Conservation (phyloP, 2,888 invertebrate species). For the Lycophotia porphyrea region DNA sequence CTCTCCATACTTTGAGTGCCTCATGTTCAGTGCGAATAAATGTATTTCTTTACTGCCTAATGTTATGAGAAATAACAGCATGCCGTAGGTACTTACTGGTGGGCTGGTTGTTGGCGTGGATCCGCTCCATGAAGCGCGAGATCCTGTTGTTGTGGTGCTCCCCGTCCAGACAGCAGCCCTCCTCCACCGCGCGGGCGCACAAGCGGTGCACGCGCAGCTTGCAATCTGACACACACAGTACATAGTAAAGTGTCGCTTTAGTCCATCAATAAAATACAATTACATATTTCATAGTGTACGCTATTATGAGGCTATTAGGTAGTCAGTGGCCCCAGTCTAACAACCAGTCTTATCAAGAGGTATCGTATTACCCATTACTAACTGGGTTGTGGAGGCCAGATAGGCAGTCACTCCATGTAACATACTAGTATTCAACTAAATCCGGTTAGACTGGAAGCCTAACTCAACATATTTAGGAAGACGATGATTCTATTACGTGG, state of each 20-base stretch:
- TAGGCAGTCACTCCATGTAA: too few relatives aligned
- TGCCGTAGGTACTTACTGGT: conserved; percentile 57
- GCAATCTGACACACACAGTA: too few relatives aligned
- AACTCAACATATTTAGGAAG: too few relatives aligned
- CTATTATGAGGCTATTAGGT: not conserved
- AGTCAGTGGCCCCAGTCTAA: too few relatives aligned
- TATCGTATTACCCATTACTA: too few relatives aligned
- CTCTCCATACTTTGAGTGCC: not conserved
- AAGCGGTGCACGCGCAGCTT: conserved; percentile 96
- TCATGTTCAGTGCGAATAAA: not conserved
- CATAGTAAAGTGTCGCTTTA: not conserved
- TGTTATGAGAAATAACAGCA: too few relatives aligned
- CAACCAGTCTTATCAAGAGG: too few relatives aligned
- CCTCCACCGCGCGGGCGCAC: conserved; percentile 95
- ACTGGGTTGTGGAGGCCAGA: too few relatives aligned
- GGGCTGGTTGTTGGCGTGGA: conserved; percentile 77
- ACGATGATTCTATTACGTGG: too few relatives aligned
- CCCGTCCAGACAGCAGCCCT: conserved; percentile 94
- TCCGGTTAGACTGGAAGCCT: too few relatives aligned
- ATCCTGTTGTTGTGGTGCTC: conserved; percentile 93
- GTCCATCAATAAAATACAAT: not conserved
- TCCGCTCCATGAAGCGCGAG: conserved; percentile 93
- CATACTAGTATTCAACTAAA: too few relatives aligned
- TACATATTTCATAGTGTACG: not conserved
- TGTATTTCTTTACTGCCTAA: not conserved